phyloP scores from a whole-genome alignment of 1,140 invertebrate genomes.

The Radopholus similis region DNA sequence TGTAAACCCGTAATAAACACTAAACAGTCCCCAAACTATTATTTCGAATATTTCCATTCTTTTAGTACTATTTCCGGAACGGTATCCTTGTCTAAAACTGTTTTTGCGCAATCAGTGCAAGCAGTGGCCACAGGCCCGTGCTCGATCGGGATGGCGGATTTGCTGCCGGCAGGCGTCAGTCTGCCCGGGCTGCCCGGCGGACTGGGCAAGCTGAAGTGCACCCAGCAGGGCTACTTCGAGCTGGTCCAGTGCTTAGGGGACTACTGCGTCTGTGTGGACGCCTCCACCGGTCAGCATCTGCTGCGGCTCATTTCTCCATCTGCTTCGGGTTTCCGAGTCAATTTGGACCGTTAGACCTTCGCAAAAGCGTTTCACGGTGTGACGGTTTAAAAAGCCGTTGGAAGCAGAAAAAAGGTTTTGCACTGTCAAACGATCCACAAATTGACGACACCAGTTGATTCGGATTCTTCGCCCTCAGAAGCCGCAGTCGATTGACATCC shows the following conservation, averaged over 20 bases:
- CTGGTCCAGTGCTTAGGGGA: conserved; percentile 11
- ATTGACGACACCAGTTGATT: too few species aligned
- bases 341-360: background rate
- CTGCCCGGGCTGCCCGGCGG: background rate
- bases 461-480: too few species aligned
- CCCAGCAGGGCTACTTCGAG: conserved; percentile 17
- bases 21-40: too few species aligned
- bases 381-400: background rate
- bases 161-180: background rate
- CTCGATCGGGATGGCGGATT: background rate
- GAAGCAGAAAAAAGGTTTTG: background rate
- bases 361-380: background rate
- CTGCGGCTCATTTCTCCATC: background rate
- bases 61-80: too few species aligned
- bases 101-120: too few species aligned
- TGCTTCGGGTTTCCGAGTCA: background rate
- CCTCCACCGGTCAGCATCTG: conserved; percentile 5
- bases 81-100: too few species aligned
- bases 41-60: too few species aligned
- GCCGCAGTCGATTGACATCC: too few species aligned
- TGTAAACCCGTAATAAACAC: too few species aligned
- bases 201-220: conserved; percentile 3
- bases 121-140: too few species aligned
- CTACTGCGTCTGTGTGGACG: conserved; percentile 28
- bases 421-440: background rate